phyloP scores from a whole-genome alignment of 2,888 invertebrate genomes.

The Leucophenga montana region DNA sequence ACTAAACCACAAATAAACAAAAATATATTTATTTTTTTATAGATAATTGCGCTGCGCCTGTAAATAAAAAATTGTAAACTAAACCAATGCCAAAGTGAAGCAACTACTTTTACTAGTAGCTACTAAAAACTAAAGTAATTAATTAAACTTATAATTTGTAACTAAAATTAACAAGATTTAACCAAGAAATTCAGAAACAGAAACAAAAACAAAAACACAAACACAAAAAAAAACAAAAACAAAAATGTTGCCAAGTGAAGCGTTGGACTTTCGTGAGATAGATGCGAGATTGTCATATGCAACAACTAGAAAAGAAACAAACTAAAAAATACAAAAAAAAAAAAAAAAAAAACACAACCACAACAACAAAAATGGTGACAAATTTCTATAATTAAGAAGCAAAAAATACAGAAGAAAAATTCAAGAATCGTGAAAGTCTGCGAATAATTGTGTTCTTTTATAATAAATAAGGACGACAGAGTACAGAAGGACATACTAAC shows the following conservation, averaged over 20 bases:
- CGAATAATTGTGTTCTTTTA: constrained; percentile 44
- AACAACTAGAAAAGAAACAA: neutral
- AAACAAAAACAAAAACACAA: constrained; percentile 31
- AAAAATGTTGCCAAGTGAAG: constrained; percentile 9
- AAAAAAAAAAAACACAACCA: too few species aligned
- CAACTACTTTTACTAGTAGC: neutral
- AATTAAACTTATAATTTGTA: neutral
- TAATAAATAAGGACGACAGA: constrained; percentile 14
- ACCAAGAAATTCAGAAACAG: constrained; percentile 1
- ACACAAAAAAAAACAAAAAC: constrained; percentile 33
- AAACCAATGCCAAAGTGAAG: constrained; percentile 13
- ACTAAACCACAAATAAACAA: too few species aligned
- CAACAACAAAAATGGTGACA: too few species aligned
- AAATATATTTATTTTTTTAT: too few species aligned
- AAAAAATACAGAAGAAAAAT: constrained; percentile 11
- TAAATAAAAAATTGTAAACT: constrained; percentile 7
- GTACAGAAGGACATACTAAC: neutral
- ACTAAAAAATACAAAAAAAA: neutral
- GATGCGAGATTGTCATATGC: neutral
- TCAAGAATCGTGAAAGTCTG: neutral
- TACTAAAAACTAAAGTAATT: too few species aligned
- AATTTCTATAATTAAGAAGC: constrained; percentile 2
- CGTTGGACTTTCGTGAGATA: constrained; percentile 17
- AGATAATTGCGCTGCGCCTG: too few species aligned
- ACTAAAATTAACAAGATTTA: neutral